Conservation (phyloP, 2,797 vertebrate species). For the Pangasius sanitwongsei region DNA sequence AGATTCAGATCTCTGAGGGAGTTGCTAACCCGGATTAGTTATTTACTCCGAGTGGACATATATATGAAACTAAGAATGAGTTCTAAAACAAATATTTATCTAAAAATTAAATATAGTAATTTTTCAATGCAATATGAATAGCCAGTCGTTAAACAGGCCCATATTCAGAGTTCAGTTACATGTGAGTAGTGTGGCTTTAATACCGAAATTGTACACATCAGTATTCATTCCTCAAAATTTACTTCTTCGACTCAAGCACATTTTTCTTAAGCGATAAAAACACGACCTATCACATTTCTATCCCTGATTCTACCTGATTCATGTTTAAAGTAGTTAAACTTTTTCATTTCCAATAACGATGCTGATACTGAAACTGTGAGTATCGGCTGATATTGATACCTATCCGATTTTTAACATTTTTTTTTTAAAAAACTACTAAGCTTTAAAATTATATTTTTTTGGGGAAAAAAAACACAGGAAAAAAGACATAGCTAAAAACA, state of each 20-base stretch:
- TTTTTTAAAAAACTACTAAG: neutral
- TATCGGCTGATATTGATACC: neutral
- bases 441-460: neutral
- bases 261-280: neutral
- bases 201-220: neutral
- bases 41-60: slow-evolving; percentile 55
- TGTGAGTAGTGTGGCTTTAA: neutral
- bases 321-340: neutral
- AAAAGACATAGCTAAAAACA: neutral
- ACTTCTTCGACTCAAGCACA: neutral
- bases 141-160: neutral
- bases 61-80: neutral
- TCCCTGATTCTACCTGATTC: neutral
- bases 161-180: neutral
- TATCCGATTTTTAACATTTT: no score
- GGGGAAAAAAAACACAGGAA: neutral
- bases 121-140: neutral
- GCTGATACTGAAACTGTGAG: neutral
- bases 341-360: neutral
- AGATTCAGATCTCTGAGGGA: slow-evolving; percentile 61
- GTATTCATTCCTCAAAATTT: neutral
- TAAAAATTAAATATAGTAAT: neutral
- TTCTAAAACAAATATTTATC: neutral
- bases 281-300: neutral
- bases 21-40: slow-evolving; percentile 66